Conservation (phyloP, 2,113 vertebrate genomes). For the Solenodon paradoxus region DNA sequence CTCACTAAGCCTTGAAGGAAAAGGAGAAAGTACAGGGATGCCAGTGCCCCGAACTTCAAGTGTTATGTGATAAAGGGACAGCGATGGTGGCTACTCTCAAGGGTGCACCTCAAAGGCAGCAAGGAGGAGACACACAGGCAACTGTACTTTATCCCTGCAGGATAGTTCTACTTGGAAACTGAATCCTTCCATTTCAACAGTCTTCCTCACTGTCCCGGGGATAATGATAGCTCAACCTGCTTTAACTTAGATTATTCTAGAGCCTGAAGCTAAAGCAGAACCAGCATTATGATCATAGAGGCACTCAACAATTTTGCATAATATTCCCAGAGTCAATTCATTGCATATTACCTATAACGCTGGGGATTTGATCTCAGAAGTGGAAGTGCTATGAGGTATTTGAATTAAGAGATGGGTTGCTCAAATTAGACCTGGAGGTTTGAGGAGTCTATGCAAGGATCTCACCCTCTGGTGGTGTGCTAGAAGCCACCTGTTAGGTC, state of each 20-base stretch:
- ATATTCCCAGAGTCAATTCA: neutral
- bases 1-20: neutral
- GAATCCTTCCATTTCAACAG: neutral
- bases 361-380: neutral
- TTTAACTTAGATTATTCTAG: neutral
- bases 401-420: neutral
- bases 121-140: neutral
- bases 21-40: neutral
- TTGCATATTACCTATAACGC: rapidly evolving
- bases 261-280: neutral
- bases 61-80: neutral
- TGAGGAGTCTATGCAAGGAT: neutral
- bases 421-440: neutral
- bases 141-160: neutral
- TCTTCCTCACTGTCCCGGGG: neutral
- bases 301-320: neutral
- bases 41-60: neutral
- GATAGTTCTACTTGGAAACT: neutral
- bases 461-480: neutral
- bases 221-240: neutral
- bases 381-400: neutral
- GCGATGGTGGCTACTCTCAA: neutral
- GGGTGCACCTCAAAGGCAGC: neutral
- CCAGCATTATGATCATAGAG: neutral
- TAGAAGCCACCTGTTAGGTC: too few relatives aligned